These are phyloP conservation scores for Notocelia uddmanniana DNA, from an alignment of 2,888 invertebrate species.

Conservation along the genomic window DNA sequence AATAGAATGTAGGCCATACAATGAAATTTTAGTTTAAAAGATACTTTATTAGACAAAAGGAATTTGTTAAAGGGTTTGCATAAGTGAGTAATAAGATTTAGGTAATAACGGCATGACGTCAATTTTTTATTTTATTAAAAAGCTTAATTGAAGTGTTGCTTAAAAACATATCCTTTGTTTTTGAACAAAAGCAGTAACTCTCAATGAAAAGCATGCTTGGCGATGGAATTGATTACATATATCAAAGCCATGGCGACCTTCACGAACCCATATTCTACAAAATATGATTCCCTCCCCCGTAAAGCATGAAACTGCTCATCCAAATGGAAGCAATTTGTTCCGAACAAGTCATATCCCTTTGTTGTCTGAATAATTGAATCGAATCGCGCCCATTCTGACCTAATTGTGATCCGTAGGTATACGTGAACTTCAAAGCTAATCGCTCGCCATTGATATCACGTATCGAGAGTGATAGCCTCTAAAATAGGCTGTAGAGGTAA, in stretches of 20 bases:
- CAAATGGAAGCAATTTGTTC: conserved; percentile 63
- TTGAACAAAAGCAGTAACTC: not conserved
- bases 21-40: too few relatives aligned
- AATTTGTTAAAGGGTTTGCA: too few relatives aligned
- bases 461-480: conserved; percentile 29
- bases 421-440: conserved; percentile 53
- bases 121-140: too few relatives aligned
- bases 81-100: too few relatives aligned
- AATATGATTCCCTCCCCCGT: conserved; percentile 62
- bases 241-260: conserved; percentile 45
- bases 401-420: conserved; percentile 50
- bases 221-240: conserved; percentile 19
- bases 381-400: conserved; percentile 57
- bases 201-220: too few relatives aligned
- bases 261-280: conserved; percentile 58
- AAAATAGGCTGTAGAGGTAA: conserved; percentile 22
- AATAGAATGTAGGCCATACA: not conserved
- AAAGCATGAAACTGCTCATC: conserved; percentile 61
- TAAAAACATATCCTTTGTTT: too few relatives aligned
- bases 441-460: conserved; percentile 47
- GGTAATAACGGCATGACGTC: too few relatives aligned
- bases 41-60: too few relatives aligned
- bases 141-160: too few relatives aligned
- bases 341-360: conserved; percentile 57
- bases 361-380: conserved; percentile 61